phyloP scores from a whole-genome alignment of 2,797 vertebrate species.

The Nyctibius grandis region DNA sequence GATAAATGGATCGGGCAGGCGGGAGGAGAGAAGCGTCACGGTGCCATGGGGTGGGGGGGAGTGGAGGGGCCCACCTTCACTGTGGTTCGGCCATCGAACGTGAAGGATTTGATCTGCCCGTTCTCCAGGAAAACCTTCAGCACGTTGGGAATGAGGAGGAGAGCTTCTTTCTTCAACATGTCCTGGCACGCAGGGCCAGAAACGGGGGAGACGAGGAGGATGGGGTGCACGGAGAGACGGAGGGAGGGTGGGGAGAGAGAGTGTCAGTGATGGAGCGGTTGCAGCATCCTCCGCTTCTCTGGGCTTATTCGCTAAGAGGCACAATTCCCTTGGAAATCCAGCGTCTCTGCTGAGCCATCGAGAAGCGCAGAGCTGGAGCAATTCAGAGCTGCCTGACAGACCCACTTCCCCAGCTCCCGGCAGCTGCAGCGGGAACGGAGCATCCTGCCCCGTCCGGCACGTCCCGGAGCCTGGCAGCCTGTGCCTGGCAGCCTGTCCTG shows the following conservation, averaged over 20 bases:
- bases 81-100: slow-evolving; percentile 96
- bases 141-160: slow-evolving; percentile 97
- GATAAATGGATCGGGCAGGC: neutral
- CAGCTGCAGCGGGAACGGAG: neutral
- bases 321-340: neutral
- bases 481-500: neutral
- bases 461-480: neutral
- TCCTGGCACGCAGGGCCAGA: slow-evolving; percentile 54
- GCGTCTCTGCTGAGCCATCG: neutral
- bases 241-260: neutral
- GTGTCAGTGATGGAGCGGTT: neutral
- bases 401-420: neutral
- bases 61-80: slow-evolving; percentile 81
- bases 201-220: neutral
- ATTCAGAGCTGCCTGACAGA: neutral
- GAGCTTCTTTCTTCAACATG: slow-evolving; percentile 98
- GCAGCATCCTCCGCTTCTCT: neutral
- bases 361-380: neutral
- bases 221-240: neutral
- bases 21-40: fast-evolving
- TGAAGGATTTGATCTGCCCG: slow-evolving; percentile 99
- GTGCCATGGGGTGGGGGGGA: fast-evolving
- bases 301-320: neutral
- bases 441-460: neutral
- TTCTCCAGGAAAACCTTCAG: slow-evolving; percentile 99